These are phyloP conservation scores for Caenorhabditis latens DNA, from an alignment of 1,140 invertebrate genomes.

Conservation along the genomic window DNA sequence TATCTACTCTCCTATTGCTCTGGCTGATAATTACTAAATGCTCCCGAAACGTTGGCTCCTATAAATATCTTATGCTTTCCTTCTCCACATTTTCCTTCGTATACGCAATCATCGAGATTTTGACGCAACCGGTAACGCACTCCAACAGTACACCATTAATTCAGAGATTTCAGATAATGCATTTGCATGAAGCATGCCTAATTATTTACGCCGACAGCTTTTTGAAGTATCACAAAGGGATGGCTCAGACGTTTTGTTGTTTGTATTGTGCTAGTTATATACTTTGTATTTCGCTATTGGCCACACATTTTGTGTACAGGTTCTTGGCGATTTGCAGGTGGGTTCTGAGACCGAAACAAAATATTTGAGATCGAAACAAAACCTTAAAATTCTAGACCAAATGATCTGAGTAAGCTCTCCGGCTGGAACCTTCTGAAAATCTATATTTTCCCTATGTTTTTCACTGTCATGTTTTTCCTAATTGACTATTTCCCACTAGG, in stretches of 20 bases:
- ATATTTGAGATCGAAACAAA: background rate
- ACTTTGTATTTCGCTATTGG: slow-evolving; percentile 4
- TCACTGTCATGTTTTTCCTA: background rate
- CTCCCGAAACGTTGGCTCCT: background rate
- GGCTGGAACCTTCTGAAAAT: background rate
- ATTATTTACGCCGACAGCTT: slow-evolving; percentile 18
- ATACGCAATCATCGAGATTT: background rate
- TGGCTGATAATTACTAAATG: background rate
- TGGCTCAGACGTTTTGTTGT: background rate
- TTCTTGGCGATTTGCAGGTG: slow-evolving; percentile 5
- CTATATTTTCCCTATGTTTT: background rate
- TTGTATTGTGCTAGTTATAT: slow-evolving; percentile 2
- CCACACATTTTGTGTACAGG: slow-evolving; percentile 6
- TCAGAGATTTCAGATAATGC: slow-evolving; percentile 9
- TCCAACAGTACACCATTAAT: background rate
- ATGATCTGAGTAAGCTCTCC: background rate
- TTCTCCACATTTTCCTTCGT: background rate
- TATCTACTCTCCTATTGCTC: background rate
- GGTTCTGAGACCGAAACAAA: no score
- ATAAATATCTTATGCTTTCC: slow-evolving; percentile 17
- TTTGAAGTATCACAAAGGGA: background rate
- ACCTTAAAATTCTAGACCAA: background rate
- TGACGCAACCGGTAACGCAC: slow-evolving; percentile 7
- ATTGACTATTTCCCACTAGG: background rate
- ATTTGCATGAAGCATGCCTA: background rate